Base-by-base conservation (phyloP, 2,888 invertebrate genomes). In the Gastracanthus pulcherrimus region DNA sequence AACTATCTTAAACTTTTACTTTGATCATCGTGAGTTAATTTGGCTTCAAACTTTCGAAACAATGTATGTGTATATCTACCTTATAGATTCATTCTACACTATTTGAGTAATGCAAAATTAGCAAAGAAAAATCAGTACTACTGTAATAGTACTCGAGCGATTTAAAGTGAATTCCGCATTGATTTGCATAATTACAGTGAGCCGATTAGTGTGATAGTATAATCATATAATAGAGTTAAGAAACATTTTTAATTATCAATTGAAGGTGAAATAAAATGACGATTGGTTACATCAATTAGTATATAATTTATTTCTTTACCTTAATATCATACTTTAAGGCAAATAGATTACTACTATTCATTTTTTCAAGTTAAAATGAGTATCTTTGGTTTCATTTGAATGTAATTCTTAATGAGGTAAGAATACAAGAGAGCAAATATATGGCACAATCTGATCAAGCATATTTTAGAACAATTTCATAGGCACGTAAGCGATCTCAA, bases 171-270 rank as follows among this genome's bases (percentile, higher is more conserved):
- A 70, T 76, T 64, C 31, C 34, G 64, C 55, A 69, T 72, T 80
- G 34, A 77, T 77, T 81, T 81, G 36, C 55, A 74, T 70, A 70
- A 81, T 66, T 76, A 81, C 41, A 70, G 70, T 70, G 74, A 69
- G 34, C 70, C 74, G 70, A 78, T 82, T 82, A 82, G 74, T 82
- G 77, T 78, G 75, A 82, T 82, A 76, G 66, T 62, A 69, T 80
- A 80, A 82, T 79, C 79, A 31, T 80, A 70, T 74, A 62, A 62
- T 82, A 80, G 71, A 4, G 36, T 66, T 82, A 82, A 80, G 80
- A 62, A 48, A 60, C 79, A 82, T 82, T 82, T 82, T 82, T 74
- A 77, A 82, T 80, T 80, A 80, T 80, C 48, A 69, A 76, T 41
- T 71, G 64, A 79, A 79, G 78, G 74, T 70, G 70, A 81, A 81